Conservation (phyloP, 30 jellyfish, hydroid and myxozoan species). For the Aurelia aurita region DNA sequence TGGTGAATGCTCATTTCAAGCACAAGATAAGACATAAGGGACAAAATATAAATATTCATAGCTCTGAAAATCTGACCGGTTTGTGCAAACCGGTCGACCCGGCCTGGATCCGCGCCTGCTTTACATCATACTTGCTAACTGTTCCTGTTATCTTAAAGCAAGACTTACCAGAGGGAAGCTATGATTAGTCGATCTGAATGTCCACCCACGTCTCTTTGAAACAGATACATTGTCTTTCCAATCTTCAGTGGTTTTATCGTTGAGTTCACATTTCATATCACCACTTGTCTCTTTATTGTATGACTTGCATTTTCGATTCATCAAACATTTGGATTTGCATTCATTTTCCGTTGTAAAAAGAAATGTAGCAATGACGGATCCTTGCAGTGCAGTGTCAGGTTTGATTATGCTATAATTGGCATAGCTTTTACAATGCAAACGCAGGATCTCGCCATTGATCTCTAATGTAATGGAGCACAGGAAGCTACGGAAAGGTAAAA, state of each 20-base stretch:
- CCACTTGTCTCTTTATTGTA: neutral
- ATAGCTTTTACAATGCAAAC: neutral
- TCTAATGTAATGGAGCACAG: neutral
- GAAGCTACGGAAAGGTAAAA: too few species aligned
- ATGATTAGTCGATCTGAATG: neutral
- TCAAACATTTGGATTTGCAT: constrained; percentile 5
- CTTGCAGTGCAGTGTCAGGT: neutral
- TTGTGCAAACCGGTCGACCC: too few species aligned
- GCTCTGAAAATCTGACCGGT: too few species aligned
- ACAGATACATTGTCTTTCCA: neutral
- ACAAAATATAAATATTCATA: too few species aligned
- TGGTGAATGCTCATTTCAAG: too few species aligned
- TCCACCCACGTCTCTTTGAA: neutral
- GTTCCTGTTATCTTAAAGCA: neutral
- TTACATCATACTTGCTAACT: too few species aligned
- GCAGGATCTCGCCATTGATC: neutral
- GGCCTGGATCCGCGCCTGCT: too few species aligned
- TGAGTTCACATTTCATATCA: neutral
- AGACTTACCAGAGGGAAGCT: neutral
- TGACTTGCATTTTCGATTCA: neutral
- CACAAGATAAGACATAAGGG: too few species aligned
- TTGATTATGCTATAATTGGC: neutral
- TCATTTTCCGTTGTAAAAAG: neutral
- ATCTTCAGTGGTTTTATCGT: neutral
- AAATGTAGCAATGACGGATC: constrained; percentile 16